Evolutionary conservation across 2,113 vertebrate genomes (phyloP).

Genomic region (Gavialis gangeticus): DNA sequence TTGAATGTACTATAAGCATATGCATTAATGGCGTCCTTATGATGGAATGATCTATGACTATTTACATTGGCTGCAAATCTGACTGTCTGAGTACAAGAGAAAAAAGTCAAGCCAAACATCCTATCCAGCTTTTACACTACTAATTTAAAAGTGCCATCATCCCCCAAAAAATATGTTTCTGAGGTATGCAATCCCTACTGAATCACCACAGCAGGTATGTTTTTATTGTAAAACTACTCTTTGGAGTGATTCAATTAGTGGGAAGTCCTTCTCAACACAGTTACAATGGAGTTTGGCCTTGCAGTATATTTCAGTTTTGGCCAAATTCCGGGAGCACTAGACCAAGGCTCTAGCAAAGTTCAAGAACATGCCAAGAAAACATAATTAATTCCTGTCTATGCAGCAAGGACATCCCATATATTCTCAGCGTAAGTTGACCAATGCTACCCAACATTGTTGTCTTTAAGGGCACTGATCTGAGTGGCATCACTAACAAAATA

Average conservation of each 20-base stretch:
- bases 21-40: neutral
- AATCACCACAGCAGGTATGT: neutral
- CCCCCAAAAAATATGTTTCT: conserved; percentile 18
- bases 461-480: neutral
- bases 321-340: neutral
- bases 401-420: neutral
- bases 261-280: neutral
- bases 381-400: conserved; percentile 1
- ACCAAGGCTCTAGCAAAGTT: neutral
- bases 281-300: neutral
- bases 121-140: conserved; percentile 20
- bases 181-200: neutral
- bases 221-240: conserved; percentile 1
- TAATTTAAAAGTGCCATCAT: conserved; percentile 3
- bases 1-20: too few relatives aligned
- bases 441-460: neutral
- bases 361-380: neutral
- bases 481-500: neutral
- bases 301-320: neutral
- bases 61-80: conserved; percentile 1
- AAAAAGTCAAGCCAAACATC: conserved; percentile 6
- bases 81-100: conserved; percentile 2
- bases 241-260: neutral
- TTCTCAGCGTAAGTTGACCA: neutral
- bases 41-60: neutral